Evolutionary conservation across 1,140 invertebrate species (phyloP).

Genomic region (Conopomorpha cramerella): DNA sequence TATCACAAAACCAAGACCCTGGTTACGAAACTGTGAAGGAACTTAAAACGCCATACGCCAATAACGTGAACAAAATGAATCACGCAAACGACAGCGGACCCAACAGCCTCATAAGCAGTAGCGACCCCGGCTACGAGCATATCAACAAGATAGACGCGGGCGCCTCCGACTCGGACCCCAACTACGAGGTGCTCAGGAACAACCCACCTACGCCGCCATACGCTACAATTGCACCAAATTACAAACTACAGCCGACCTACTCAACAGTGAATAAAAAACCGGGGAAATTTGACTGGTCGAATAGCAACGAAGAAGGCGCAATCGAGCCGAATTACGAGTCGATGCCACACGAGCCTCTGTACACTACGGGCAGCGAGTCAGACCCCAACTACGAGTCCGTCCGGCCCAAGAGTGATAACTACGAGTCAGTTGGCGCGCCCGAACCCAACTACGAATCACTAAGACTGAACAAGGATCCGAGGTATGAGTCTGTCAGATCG

Average conservation of each 20-base stretch:
- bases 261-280: constrained; percentile 61
- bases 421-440: constrained; percentile 32
- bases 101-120: constrained; percentile 61
- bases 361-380: constrained; percentile 70
- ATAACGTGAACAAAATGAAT: constrained; percentile 35
- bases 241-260: constrained; percentile 52
- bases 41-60: constrained; percentile 19
- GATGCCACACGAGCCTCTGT: constrained; percentile 66
- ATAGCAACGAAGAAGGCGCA: constrained; percentile 40
- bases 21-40: constrained; percentile 67
- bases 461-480: constrained; percentile 63
- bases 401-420: constrained; percentile 55
- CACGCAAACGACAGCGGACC: constrained; percentile 56
- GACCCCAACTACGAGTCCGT: constrained; percentile 76
- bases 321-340: constrained; percentile 70
- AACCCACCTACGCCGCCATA: constrained; percentile 55
- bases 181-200: constrained; percentile 71
- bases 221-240: constrained; percentile 46
- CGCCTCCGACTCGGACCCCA: constrained; percentile 69
- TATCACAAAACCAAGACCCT: constrained; percentile 55
- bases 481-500: constrained; percentile 70
- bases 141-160: constrained; percentile 54
- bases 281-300: constrained; percentile 40
- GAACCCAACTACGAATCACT: constrained; percentile 49
- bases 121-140: constrained; percentile 68